phyloP scores from a whole-genome alignment of 2,888 invertebrate species.

The Dyspetes luteomarginatus region DNA sequence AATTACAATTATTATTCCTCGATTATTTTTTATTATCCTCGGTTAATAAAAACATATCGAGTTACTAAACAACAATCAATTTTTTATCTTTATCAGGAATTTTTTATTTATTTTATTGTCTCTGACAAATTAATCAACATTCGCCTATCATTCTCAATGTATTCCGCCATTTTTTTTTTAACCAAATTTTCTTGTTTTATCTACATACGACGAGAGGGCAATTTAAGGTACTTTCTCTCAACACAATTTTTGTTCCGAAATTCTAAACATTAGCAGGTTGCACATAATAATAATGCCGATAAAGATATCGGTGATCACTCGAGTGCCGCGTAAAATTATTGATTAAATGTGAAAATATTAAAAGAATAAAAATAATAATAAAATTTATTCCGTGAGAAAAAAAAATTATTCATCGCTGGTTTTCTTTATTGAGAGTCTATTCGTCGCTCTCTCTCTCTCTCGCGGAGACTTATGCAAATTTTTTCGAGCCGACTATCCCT shows the following conservation, averaged over 20 bases:
- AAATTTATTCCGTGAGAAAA: neutral
- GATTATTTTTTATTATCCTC: too few relatives aligned
- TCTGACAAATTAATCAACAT: too few relatives aligned
- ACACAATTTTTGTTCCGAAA: conserved; percentile 12
- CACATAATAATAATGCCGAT: neutral
- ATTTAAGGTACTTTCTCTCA: conserved; percentile 48
- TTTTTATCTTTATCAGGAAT: too few relatives aligned
- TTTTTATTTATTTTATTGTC: too few relatives aligned
- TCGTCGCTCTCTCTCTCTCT: neutral
- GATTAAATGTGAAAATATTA: neutral
- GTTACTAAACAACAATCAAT: too few relatives aligned
- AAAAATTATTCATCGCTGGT: neutral
- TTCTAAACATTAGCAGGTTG: neutral
- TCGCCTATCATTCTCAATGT: neutral
- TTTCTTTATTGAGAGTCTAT: neutral
- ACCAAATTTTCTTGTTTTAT: neutral
- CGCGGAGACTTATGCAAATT: neutral
- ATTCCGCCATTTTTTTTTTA: conserved; percentile 20
- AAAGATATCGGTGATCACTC: conserved; percentile 6
- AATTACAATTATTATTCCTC: conserved; percentile 28
- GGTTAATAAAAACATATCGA: too few relatives aligned
- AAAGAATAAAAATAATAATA: neutral
- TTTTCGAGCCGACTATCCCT: neutral
- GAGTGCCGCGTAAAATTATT: neutral
- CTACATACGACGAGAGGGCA: conserved; percentile 10